Conservation (phyloP, 1,140 invertebrate genomes). For the Heliothis virescens region DNA sequence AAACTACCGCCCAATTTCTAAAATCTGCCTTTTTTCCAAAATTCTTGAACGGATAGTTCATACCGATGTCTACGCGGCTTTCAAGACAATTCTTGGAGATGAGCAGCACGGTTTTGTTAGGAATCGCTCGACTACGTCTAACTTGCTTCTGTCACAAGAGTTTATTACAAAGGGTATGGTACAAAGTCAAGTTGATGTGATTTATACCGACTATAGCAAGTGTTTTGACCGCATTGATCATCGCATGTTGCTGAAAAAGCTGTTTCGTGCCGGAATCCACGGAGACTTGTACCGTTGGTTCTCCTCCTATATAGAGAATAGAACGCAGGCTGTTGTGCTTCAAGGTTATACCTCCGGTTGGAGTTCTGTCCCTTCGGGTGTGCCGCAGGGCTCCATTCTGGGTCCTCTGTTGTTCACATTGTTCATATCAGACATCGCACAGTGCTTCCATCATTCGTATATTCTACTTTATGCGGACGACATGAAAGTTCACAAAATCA, state of each 20-base stretch:
- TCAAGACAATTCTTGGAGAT: background rate
- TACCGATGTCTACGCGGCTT: conserved; percentile 34
- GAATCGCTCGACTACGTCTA: background rate
- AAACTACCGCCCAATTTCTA: conserved; percentile 57
- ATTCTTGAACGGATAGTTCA: conserved; percentile 55
- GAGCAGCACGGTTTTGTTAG: background rate
- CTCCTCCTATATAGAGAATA: background rate
- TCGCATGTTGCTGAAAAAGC: background rate
- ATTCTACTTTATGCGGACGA: background rate
- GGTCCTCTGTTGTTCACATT: no score
- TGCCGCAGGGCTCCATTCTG: no score
- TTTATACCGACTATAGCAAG: no score
- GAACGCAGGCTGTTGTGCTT: background rate
- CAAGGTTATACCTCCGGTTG: background rate
- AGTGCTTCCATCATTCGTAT: background rate
- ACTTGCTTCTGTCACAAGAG: background rate
- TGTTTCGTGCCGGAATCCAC: background rate
- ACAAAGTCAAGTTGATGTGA: background rate
- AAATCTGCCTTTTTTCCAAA: conserved; percentile 60
- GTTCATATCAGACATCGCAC: background rate
- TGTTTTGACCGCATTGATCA: no score
- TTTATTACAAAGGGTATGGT: conserved; percentile 1
- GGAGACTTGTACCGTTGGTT: no score
- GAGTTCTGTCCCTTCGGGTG: background rate
- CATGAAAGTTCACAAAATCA: background rate